Evolutionary conservation across 2,888 invertebrate genomes (phyloP).

Genomic region (Andrena flavipes): DNA sequence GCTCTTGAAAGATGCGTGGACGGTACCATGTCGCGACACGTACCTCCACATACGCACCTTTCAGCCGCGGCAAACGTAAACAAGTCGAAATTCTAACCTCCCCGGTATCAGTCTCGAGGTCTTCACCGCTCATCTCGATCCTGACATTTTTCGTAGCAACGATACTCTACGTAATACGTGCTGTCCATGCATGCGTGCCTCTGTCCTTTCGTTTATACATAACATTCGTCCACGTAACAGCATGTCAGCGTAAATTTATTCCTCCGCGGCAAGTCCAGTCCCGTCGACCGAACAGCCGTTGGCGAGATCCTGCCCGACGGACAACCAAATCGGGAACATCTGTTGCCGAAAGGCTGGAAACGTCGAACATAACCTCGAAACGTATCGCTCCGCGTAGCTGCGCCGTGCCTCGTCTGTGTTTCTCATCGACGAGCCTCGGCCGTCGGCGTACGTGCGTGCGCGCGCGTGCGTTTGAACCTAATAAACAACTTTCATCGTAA

Average conservation of each 20-base stretch:
- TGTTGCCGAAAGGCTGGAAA: constrained; percentile 49
- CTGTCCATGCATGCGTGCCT: background rate
- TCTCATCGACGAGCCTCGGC: background rate
- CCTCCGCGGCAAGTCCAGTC: constrained; percentile 26
- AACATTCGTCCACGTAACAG: constrained; percentile 19
- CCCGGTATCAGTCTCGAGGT: constrained; percentile 12
- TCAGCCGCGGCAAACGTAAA: constrained; percentile 50
- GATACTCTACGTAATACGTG: constrained; percentile 16
- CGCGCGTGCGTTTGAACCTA: constrained; percentile 9
- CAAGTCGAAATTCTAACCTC: constrained; percentile 41
- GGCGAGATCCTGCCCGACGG: constrained; percentile 4
- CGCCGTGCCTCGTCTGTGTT: background rate
- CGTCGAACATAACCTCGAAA: constrained; percentile 64
- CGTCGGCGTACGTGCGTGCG: constrained; percentile 12
- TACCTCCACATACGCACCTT: constrained; percentile 9
- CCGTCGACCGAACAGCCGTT: constrained; percentile 17
- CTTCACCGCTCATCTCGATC: background rate
- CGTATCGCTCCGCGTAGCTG: background rate
- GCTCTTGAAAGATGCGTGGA: constrained; percentile 25
- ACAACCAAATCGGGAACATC: constrained; percentile 58
- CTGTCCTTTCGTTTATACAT: background rate
- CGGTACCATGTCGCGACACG: constrained; percentile 27
- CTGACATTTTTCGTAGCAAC: constrained; percentile 15
- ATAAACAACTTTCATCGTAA: constrained; percentile 39
- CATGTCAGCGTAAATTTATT: constrained; percentile 58